Conservation (phyloP, 2,888 invertebrate species). For the Meteorus colon region DNA sequence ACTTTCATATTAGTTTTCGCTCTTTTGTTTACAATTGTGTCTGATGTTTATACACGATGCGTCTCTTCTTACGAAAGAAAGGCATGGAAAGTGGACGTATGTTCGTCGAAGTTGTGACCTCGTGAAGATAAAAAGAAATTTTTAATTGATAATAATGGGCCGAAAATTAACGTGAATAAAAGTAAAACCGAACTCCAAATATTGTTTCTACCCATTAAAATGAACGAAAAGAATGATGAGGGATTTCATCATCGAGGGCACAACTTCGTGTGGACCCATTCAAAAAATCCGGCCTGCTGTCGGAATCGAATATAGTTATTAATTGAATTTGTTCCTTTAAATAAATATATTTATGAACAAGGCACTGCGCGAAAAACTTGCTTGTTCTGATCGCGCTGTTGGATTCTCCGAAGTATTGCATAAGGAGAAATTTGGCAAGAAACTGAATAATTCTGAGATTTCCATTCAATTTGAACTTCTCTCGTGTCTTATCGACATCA, state of each 20-base stretch:
- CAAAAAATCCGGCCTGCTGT: conserved; percentile 61
- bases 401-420: conserved; percentile 46
- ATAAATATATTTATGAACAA: conserved; percentile 69
- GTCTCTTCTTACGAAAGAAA: conserved; percentile 58
- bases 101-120: conserved; percentile 61
- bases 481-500: too few relatives aligned
- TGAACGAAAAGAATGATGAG: neutral
- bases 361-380: conserved; percentile 68
- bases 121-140: conserved; percentile 42
- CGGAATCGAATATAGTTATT: conserved; percentile 47
- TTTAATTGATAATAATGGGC: neutral
- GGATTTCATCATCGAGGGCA: conserved; percentile 51
- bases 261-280: conserved; percentile 67
- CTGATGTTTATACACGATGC: conserved; percentile 59
- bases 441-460: conserved; percentile 46
- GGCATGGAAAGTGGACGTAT: conserved; percentile 62
- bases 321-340: conserved; percentile 53
- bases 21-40: conserved; percentile 21
- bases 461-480: conserved; percentile 44
- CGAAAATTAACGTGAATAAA: neutral
- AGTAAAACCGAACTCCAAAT: neutral
- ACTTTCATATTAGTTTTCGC: neutral
- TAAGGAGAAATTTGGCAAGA: conserved; percentile 46
- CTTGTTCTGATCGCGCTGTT: conserved; percentile 50
- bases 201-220: neutral